Percentiles rank a stretch among this genome's conserved stretches.
phyloP scores from a whole-genome alignment of 2,888 invertebrate species.

The Spicauda simplicius region DNA sequence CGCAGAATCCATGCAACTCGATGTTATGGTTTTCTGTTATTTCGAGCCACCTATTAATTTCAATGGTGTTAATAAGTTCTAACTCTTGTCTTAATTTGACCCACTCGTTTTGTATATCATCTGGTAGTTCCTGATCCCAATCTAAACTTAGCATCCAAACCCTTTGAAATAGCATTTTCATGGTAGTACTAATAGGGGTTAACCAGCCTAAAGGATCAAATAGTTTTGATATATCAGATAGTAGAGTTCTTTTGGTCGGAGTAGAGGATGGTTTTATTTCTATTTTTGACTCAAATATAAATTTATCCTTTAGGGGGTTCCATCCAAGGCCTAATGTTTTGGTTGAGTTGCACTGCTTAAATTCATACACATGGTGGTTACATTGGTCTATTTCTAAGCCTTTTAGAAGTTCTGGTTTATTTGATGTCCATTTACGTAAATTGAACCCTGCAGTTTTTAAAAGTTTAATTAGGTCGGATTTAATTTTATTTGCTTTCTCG shows the following conservation, averaged over 20 bases:
- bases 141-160: constrained; percentile 14
- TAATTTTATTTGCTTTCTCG: neutral
- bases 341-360: constrained; percentile 14
- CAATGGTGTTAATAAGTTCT: constrained; percentile 17
- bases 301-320: constrained; percentile 30
- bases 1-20: constrained; percentile 10
- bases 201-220: too few species aligned
- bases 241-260: constrained; percentile 7
- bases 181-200: constrained; percentile 17
- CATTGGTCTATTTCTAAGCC: constrained; percentile 2
- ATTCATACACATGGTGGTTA: constrained; percentile 7
- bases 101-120: constrained; percentile 5
- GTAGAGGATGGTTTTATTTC: neutral
- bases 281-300: constrained; percentile 12
- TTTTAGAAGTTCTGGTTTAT: constrained; percentile 15
- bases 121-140: constrained; percentile 28
- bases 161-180: constrained; percentile 21
- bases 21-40: constrained; percentile 13
- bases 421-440: constrained; percentile 37
- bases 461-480: constrained; percentile 20
- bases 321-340: constrained; percentile 37
- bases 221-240: constrained; percentile 30
- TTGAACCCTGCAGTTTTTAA: constrained; percentile 32
- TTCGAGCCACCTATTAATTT: constrained; percentile 32
- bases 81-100: constrained; percentile 7